Base-by-base conservation (phyloP, 2,888 invertebrate genomes). In the Theretra japonica region DNA sequence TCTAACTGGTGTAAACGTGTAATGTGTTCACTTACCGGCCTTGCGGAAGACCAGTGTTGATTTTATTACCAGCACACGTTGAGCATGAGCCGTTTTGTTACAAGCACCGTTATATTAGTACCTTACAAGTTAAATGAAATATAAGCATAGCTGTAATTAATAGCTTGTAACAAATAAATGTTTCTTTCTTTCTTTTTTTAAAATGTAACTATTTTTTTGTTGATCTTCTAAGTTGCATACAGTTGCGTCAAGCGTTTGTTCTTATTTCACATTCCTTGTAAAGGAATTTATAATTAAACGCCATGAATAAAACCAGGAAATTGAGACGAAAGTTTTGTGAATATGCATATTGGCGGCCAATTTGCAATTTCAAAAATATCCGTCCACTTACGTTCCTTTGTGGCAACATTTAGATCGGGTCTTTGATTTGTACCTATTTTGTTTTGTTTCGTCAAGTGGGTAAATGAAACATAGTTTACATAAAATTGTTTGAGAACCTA, bases 341-440 rank as follows among this genome's bases (percentile, higher is more conserved):
- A 81, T 84, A 90, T 90, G 89, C 85, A 91, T 91, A 91, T 91
- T 92, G 83, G 85, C 87, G 88, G 93, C 90, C 86, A 93, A 93
- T 92, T 85, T 92, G 91, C 90, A 92, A 91, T 90, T 90, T 88
- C 83, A 89, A 90, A 89, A 88, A 83, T 82, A 86, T 83, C 80
- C 80, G 76, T 74, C 74, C 82, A 77, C 82, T 86, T 73, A 74
- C 70, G 74, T 84, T 83, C 79, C 88, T 90, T 91, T 88, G 87
- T 84, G 76, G 78, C 76, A 79, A 80, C 76, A 81, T 80, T 75
- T 83, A 84, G 84, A 79, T 83, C 83, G 79, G 79, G 68, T 50
- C 72, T 76, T 73, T 68, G 69, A 74, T 72, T 59, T 77, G 76
- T 76, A 74, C 15, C 11, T 11, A 41, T 41, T 41, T 77, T 76